Evolutionary conservation across 2,888 invertebrate species (phyloP).

Genomic region (Auanema sp.): DNA sequence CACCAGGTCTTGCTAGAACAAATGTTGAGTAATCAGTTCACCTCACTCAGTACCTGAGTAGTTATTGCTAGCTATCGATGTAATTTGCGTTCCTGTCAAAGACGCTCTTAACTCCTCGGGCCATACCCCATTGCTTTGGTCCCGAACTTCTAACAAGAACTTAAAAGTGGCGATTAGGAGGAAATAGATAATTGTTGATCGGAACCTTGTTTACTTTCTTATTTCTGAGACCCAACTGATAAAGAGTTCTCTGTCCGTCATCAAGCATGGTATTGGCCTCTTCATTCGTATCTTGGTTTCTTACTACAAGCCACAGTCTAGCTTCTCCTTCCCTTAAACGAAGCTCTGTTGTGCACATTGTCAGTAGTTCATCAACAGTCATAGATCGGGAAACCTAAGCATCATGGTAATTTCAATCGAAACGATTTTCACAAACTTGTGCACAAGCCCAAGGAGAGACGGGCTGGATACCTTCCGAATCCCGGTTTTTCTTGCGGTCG

Average conservation of each 20-base stretch:
- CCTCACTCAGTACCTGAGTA: conserved; percentile 4
- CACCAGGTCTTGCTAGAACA: conserved; percentile 64
- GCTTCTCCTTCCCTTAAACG: conserved; percentile 36
- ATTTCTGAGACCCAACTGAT: conserved; percentile 26
- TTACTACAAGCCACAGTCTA: conserved; percentile 32
- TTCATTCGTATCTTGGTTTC: conserved; percentile 29
- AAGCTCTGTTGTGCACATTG: conserved; percentile 31
- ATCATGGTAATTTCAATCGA: not conserved
- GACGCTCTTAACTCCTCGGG: conserved; percentile 78
- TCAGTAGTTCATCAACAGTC: conserved; percentile 35
- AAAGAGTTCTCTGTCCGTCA: conserved; percentile 31
- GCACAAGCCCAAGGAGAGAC: conserved; percentile 44
- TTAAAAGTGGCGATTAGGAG: conserved; percentile 11
- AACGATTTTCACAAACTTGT: conserved; percentile 20
- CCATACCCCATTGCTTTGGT: conserved; percentile 83
- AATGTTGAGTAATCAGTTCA: conserved; percentile 2
- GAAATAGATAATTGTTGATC: not conserved
- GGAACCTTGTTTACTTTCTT: conserved; percentile 31
- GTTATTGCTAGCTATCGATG: conserved; percentile 18
- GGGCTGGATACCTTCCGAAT: conserved; percentile 20
- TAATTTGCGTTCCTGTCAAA: conserved; percentile 37
- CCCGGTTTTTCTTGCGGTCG: conserved; percentile 29
- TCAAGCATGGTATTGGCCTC: conserved; percentile 32
- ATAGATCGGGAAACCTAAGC: conserved; percentile 34
- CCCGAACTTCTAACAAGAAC: conserved; percentile 71